Base-by-base conservation (phyloP, 2,113 vertebrate species). In the Syngnathus typhle region DNA sequence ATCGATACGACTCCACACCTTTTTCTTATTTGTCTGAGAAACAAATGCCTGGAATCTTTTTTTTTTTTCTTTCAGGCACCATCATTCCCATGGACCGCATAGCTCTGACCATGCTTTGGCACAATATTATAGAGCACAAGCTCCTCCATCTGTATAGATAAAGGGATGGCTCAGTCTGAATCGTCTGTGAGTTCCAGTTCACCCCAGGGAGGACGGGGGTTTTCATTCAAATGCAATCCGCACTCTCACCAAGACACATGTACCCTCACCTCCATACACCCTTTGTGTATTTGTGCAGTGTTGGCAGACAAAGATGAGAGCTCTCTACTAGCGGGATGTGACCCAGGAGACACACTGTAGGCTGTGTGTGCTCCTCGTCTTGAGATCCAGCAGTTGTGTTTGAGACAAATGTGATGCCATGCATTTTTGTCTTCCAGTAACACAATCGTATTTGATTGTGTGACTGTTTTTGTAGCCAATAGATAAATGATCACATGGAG, bases 191-290 rank as follows among this genome's bases (percentile, higher is more conserved):
- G 66, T 58, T 74, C 69, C 60, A 62, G 19, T 18, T 66, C 56
- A 59, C 68, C 46, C 64, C 60, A 16, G 75, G 70, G 74, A 77
- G 32, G 65, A 56, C 23, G 55, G 32, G 27, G 49, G 60, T 38
- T 62, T 65, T 72, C 54, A 79, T 79, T 83, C 61, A 60, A n/a
- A 69, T 70, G 72, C 68, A 73, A 59, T 77, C 67, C 72, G 56
- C 65, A 71, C 56, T 82, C 71, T 76, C 78, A 65, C 41, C 64
- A 61, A 62, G 47, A 83, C 55, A 78, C 63, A 43, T 82, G 81
- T 76, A 76, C 41, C 69, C 70, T 76, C 71, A 65, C 68, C 60
- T 41, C n/a, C 51, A 32, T 54, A 38, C 77, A 73, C 60, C 74
- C 72, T 23, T 69, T 72, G 55, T 70, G 64, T 64, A 65, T 60